These are phyloP conservation scores for Helicoverpa armigera DNA, from an alignment of 1,140 invertebrate genomes.

Conservation along the genomic window DNA sequence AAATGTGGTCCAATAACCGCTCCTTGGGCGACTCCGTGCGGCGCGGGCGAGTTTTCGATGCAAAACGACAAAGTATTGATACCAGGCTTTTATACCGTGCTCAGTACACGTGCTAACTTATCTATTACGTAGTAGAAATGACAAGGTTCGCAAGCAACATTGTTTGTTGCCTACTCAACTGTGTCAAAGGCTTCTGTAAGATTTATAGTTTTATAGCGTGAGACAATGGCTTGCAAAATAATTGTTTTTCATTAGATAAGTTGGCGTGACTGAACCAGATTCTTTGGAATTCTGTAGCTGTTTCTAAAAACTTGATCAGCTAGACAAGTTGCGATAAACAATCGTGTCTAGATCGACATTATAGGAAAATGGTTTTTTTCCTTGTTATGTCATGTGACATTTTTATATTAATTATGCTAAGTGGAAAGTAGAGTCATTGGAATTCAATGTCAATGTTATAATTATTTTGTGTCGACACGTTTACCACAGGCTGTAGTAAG, in stretches of 20 bases:
- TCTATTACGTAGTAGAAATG: slow-evolving; percentile 51
- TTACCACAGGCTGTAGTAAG: neutral
- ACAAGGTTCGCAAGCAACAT: slow-evolving; percentile 27
- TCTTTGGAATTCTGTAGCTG: slow-evolving; percentile 62
- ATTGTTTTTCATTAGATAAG: slow-evolving; percentile 63
- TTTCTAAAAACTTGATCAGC: slow-evolving; percentile 71
- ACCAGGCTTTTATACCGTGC: slow-evolving; percentile 44
- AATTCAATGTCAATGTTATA: slow-evolving; percentile 53
- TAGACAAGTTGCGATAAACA: slow-evolving; percentile 54
- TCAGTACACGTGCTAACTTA: slow-evolving; percentile 54
- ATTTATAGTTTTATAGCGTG: slow-evolving; percentile 62
- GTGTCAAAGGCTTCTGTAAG: slow-evolving; percentile 59
- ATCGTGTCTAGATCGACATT: slow-evolving; percentile 36
- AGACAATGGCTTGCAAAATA: slow-evolving; percentile 65
- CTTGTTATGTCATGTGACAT: slow-evolving; percentile 48
- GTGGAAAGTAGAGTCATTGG: slow-evolving; percentile 56
- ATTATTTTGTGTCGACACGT: neutral
- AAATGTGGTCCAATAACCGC: slow-evolving; percentile 56
- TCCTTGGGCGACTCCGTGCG: slow-evolving; percentile 48
- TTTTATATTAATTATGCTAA: slow-evolving; percentile 54
- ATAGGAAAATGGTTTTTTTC: slow-evolving; percentile 38
- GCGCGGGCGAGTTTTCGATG: slow-evolving; percentile 40
- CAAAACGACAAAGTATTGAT: slow-evolving; percentile 53
- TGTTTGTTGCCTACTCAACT: slow-evolving; percentile 42
- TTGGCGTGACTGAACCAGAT: slow-evolving; percentile 69